Evolutionary conservation across 2,113 vertebrate species (phyloP), one percentile per base, ranked within the genome.

Genomic region (Neolamprologus fasciatus): DNA sequence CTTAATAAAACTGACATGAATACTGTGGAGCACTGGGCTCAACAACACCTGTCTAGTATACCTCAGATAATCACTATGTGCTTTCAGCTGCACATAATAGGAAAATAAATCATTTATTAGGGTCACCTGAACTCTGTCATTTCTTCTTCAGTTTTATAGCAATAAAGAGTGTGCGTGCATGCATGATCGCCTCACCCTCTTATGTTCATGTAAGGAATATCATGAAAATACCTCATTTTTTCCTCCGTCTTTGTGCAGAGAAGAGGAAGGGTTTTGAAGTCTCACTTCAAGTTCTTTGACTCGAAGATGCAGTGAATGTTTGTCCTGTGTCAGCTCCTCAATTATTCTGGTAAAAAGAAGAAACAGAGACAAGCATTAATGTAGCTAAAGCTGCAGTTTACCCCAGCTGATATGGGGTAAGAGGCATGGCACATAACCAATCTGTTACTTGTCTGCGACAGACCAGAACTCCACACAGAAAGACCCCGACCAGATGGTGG

Each of bases 311-410:
- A 97, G 94, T 1, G 88, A 90, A 1, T 33, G 82, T 63, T 96
- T 98, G 89, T 97, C 96, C 88, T 90, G 92, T 3, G 81, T 96
- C 95, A 97, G 87, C 82, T 97, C 96, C 86, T 97, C 91, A 0
- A 98, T 97, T 87, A 87, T 92, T 93, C 98, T 99, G 92, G 61
- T 26, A 79, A 16, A 73, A 54, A 57, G 11, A 68, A 11, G 42
- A 26, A 1, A 1, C 10, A 33, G 11, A 50, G 7, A 47, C 23
- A 63, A 33, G 11, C 23, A 37, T 31, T 37, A 8, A 54, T 37
- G 13, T 6, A 33, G 10, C 45, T 23, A 45, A 31, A 88, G 76
- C 31, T 37, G 55, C 26, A 35, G 28, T 42, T 73, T 28, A 73
- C 9, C 21, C 13, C 35, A 0, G 63, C 33, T 68, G 19, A 21